Evolutionary conservation across 2,113 vertebrate species (phyloP).

Genomic region (Beaufortia kweichowensis): DNA sequence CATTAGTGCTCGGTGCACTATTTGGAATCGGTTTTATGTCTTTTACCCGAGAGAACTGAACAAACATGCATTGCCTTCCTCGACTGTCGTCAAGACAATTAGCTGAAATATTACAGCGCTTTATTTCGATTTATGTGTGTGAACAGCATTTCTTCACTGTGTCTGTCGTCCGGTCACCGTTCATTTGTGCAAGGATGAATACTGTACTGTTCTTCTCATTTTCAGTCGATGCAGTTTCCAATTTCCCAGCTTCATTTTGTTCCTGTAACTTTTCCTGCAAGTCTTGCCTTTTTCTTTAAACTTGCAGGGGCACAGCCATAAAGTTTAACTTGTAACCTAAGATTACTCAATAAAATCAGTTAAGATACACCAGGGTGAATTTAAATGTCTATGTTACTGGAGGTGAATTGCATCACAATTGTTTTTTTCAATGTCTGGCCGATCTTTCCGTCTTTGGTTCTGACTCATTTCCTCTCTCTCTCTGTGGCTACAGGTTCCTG

Average conservation of each 20-base stretch:
- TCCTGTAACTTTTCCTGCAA: not conserved
- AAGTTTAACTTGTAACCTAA: not conserved
- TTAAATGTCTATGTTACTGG: not conserved
- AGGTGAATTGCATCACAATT: not conserved
- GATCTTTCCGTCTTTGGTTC: constrained; percentile 3
- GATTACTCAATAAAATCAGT: not conserved
- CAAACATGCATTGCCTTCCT: not conserved
- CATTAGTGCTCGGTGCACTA: not conserved
- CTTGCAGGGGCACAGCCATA: not conserved
- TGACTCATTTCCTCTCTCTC: constrained; percentile 78
- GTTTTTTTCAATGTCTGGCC: not conserved
- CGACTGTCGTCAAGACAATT: not conserved
- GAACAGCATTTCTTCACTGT: not conserved
- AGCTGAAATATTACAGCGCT: not conserved
- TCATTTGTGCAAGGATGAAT: not conserved
- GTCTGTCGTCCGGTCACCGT: not conserved
- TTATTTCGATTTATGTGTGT: not conserved
- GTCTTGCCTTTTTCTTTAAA: not conserved
- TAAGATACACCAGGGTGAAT: not conserved
- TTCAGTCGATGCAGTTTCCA: not conserved
- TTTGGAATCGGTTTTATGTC: constrained; percentile 17
- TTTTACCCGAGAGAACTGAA: not conserved
- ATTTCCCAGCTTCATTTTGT: not conserved
- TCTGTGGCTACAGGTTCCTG: constrained; percentile 99
- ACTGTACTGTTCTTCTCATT: not conserved